phyloP scores from a whole-genome alignment of 1,140 invertebrate species.

The Harlomillsia oculata region DNA sequence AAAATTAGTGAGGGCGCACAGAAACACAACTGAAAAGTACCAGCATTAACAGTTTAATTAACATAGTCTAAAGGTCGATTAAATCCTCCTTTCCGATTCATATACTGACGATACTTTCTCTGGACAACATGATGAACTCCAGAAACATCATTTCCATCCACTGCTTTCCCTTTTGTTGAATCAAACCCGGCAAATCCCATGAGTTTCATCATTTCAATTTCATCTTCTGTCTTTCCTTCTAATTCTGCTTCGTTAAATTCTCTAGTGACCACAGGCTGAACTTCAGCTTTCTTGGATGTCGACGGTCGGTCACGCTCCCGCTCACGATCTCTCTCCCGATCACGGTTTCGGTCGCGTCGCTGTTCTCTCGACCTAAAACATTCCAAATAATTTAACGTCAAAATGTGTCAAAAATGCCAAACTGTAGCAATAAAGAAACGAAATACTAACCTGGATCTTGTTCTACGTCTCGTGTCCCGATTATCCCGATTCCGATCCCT shows the following conservation, averaged over 20 bases:
- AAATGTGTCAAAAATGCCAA: no score
- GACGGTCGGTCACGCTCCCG: constrained; percentile 17
- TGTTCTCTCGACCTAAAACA: no score
- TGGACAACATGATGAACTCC: constrained; percentile 91
- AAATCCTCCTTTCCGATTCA: constrained; percentile 98
- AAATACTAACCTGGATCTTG: constrained; percentile 26
- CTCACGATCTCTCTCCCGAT: constrained; percentile 18
- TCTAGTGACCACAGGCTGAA: constrained; percentile 18
- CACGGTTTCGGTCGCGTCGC: constrained; percentile 28
- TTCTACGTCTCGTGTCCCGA: neutral
- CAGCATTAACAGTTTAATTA: constrained; percentile 25
- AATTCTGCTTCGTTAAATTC: constrained; percentile 54
- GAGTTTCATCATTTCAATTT: constrained; percentile 88
- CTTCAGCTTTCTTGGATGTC: constrained; percentile 1
- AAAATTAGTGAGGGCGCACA: no score
- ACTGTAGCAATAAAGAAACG: no score
- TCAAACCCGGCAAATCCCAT: constrained; percentile 94
- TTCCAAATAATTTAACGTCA: no score
- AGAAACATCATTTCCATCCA: constrained; percentile 82
- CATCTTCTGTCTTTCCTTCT: constrained; percentile 74
- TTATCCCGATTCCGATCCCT: neutral
- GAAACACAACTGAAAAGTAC: no score
- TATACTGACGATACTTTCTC: constrained; percentile 96
- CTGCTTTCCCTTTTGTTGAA: constrained; percentile 89
- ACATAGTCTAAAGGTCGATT: constrained; percentile 95